Conservation (phyloP, 1,140 invertebrate genomes). For the Samia ricini region DNA sequence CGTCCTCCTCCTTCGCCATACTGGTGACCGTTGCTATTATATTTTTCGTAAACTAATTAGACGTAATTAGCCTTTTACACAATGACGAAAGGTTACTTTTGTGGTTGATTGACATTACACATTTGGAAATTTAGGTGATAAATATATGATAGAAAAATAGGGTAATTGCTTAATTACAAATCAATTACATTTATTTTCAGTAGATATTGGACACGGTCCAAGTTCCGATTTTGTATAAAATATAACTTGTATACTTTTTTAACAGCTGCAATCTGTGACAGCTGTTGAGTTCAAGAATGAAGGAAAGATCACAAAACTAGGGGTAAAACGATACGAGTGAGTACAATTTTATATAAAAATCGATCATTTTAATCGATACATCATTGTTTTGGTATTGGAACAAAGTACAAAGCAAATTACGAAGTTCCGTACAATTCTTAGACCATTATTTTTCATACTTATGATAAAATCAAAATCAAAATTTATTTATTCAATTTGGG, state of each 20-base stretch:
- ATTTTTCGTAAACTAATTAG: slow-evolving; percentile 34
- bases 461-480: too few species aligned
- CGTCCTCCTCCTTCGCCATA: slow-evolving; percentile 89
- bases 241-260: background rate
- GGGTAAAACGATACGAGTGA: too few species aligned
- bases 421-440: too few species aligned
- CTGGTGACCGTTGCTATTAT: slow-evolving; percentile 50
- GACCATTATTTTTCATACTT: too few species aligned
- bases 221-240: background rate
- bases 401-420: too few species aligned
- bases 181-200: slow-evolving; percentile 3
- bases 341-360: too few species aligned
- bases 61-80: slow-evolving; percentile 44
- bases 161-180: background rate
- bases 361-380: too few species aligned
- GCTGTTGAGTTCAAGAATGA: too few species aligned
- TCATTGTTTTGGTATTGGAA: too few species aligned
- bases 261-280: background rate
- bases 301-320: too few species aligned
- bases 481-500: too few species aligned
- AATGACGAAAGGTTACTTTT: slow-evolving; percentile 72
- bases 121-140: slow-evolving; percentile 2
- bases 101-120: slow-evolving; percentile 33
- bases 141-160: slow-evolving; percentile 2
- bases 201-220: background rate